These are phyloP conservation scores for Idaea dimidiata DNA, from an alignment of 2,888 invertebrate genomes.

Conservation along the genomic window DNA sequence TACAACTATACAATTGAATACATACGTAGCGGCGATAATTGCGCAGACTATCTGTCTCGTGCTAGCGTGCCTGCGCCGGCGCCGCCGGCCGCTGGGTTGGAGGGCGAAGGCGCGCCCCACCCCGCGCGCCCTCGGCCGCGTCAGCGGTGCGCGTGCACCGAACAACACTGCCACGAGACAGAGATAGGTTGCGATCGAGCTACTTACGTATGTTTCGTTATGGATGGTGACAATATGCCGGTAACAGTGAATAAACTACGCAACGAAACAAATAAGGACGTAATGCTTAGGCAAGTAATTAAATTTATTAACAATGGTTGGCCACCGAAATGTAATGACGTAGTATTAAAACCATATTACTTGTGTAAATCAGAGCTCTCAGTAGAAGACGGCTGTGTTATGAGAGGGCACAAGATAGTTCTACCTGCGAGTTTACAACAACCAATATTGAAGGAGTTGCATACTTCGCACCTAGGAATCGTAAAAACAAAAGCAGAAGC, in stretches of 20 bases:
- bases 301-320: constrained; percentile 21
- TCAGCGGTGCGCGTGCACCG: neutral
- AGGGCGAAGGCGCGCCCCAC: neutral
- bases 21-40: constrained; percentile 20
- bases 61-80: constrained; percentile 12
- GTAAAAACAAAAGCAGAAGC: constrained; percentile 25
- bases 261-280: constrained; percentile 17
- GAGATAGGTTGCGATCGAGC: constrained; percentile 17
- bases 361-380: constrained; percentile 24
- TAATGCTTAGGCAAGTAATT: constrained; percentile 11
- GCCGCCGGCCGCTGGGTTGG: no score
- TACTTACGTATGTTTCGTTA: constrained; percentile 15
- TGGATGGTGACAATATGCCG: constrained; percentile 18
- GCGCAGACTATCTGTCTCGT: constrained; percentile 24
- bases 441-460: constrained; percentile 20
- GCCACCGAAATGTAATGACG: constrained; percentile 20
- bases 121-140: neutral
- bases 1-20: constrained; percentile 35
- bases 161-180: constrained; percentile 1
- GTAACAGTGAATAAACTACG: constrained; percentile 17
- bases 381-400: constrained; percentile 26
- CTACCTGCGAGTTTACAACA: constrained; percentile 21
- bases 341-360: constrained; percentile 20
- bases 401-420: constrained; percentile 32
- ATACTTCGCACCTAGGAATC: constrained; percentile 30